These are phyloP conservation scores for Coelopa pilipes DNA, from an alignment of 2,888 invertebrate species.

Conservation along the genomic window DNA sequence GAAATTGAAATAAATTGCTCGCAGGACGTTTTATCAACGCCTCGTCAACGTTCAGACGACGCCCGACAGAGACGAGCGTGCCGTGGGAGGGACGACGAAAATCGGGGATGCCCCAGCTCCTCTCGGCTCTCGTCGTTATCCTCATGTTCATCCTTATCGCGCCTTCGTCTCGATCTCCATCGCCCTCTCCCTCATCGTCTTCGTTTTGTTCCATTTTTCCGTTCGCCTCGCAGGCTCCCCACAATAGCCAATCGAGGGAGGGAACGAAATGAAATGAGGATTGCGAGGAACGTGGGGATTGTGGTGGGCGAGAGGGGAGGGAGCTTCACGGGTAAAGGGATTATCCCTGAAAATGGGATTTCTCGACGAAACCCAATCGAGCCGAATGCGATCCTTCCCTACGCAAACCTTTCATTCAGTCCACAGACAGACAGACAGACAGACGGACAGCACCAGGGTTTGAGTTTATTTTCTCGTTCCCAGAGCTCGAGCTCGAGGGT, in stretches of 20 bases:
- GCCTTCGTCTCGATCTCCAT: too few species aligned
- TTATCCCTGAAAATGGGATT: slow-evolving; percentile 18
- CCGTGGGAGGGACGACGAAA: too few species aligned
- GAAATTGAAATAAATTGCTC: slow-evolving; percentile 28
- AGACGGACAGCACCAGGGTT: neutral
- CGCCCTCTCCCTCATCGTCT: too few species aligned
- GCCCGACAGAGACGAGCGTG: too few species aligned
- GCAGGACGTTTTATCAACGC: slow-evolving; percentile 9
- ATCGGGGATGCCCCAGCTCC: too few species aligned
- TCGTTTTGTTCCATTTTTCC: too few species aligned
- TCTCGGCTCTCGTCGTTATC: too few species aligned
- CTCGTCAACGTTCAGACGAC: neutral
- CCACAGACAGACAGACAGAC: neutral
- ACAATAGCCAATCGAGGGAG: neutral
- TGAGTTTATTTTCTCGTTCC: slow-evolving; percentile 16
- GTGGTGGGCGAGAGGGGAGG: too few species aligned
- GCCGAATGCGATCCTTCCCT: neutral
- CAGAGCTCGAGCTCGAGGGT: neutral
- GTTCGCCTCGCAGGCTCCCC: neutral
- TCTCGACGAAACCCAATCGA: slow-evolving; percentile 1
- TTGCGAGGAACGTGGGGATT: too few species aligned
- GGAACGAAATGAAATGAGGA: neutral
- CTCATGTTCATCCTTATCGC: too few species aligned
- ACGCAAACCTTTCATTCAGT: neutral
- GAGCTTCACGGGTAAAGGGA: neutral